A percentile compares a stretch with the other conserved stretches of the same genome.
Evolutionary conservation across 2,113 vertebrate species (phyloP).

Genomic region (Ibidorhyncha struthersii): DNA sequence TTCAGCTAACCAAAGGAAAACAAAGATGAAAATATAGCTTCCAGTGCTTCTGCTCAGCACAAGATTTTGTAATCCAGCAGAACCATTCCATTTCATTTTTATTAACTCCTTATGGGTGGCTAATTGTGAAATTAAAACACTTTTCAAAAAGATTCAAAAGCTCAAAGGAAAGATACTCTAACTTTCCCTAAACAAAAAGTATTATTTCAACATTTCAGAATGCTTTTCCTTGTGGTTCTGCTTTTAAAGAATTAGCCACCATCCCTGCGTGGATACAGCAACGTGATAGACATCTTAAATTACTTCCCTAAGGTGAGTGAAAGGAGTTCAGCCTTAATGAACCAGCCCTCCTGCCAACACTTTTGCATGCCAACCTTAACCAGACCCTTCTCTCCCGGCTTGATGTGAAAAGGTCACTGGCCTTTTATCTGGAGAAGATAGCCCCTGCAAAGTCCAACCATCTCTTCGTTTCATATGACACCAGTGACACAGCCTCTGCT

Average conservation of each 20-base stretch:
- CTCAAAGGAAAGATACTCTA: neutral
- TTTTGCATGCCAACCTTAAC: conserved; percentile 22
- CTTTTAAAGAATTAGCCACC: neutral
- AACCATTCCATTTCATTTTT: neutral
- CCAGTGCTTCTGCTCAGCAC: neutral
- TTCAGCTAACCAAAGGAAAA: neutral
- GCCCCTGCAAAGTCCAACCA: neutral
- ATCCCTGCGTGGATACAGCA: neutral
- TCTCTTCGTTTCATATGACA: conserved; percentile 8
- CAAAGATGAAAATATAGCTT: neutral
- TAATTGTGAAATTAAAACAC: neutral
- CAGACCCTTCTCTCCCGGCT: conserved; percentile 2
- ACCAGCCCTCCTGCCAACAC: neutral
- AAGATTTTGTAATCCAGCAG: neutral
- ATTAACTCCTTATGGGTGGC: neutral
- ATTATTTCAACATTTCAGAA: neutral
- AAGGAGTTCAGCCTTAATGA: neutral
- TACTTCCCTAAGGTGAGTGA: conserved; percentile 26
- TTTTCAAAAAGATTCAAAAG: neutral
- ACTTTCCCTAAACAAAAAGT: neutral
- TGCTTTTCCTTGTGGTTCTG: neutral
- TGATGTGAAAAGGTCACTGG: conserved; percentile 41
- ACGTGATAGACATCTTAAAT: conserved; percentile 1
- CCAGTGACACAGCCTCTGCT: neutral
- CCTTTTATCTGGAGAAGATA: conserved; percentile 41